These are phyloP conservation scores for Drosophila bocqueti DNA, from an alignment of 1,140 invertebrate species.

Conservation along the genomic window DNA sequence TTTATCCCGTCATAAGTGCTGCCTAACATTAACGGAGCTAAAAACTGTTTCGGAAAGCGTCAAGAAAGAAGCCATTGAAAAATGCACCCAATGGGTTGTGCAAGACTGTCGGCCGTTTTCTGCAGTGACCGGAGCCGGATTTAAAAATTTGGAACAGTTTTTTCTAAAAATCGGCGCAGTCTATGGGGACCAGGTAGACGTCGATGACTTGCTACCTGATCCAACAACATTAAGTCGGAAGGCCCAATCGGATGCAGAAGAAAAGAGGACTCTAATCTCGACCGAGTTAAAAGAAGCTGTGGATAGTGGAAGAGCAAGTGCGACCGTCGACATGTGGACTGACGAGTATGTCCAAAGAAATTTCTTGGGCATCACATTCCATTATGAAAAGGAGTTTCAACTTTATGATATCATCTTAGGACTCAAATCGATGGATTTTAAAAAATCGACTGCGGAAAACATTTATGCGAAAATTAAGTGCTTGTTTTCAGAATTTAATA, in stretches of 20 bases:
- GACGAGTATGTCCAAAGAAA: not conserved
- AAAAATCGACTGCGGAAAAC: too few relatives aligned
- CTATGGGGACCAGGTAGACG: not conserved
- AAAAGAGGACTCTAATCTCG: not conserved
- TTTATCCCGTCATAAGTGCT: slow-evolving; percentile 1
- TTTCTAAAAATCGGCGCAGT: not conserved
- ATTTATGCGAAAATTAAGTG: too few relatives aligned
- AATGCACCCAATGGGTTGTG: not conserved
- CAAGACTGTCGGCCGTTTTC: not conserved
- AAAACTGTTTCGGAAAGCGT: not conserved
- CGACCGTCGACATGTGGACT: not conserved
- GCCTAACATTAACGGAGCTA: not conserved
- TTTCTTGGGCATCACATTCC: too few relatives aligned
- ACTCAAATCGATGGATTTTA: too few relatives aligned
- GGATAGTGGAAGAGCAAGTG: not conserved
- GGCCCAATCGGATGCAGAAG: not conserved
- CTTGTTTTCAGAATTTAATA: too few relatives aligned
- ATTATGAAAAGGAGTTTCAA: too few relatives aligned
- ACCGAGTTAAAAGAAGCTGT: not conserved
- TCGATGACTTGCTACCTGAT: not conserved
- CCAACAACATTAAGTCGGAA: not conserved
- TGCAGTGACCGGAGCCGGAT: not conserved
- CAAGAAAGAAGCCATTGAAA: not conserved
- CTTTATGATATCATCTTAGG: too few relatives aligned
- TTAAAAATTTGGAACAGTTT: not conserved